Evolutionary conservation across 2,797 vertebrate species (phyloP), one percentile per base, ranked within the genome.

Genomic region (Momotus momota): DNA sequence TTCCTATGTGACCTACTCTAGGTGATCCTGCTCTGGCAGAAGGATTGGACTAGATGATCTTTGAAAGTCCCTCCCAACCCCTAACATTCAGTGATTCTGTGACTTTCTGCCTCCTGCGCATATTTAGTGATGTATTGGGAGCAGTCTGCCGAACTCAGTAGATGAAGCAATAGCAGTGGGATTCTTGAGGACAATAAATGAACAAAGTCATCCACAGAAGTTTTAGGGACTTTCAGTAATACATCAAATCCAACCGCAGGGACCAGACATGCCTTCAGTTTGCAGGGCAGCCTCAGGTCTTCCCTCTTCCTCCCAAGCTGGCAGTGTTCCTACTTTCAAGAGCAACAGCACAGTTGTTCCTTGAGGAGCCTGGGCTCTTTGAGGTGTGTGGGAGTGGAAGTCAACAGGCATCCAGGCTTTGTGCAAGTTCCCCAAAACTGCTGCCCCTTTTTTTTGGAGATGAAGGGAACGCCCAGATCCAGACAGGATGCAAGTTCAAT

Each of bases 301-400:
- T 48, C 20, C 18, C 19, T 26, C 15, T 17, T 49, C 27, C 43
- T 45, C 41, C 26, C 26, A 26, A 0, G 6, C 1, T 4, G 19
- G 19, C 15, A n/a, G 21, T 4, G 31, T 12, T 1, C 6, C 0
- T 10, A 31, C n/a, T 61, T 57, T 18, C 46, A 23, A 10, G 54
- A 3, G 33, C 10, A 7, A 6, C 25, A n/a, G 35, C 1, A 1
- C 4, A 18, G 23, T 10, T 15, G 20, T 48, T 69, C 27, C 2
- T 31, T 14, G 20, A 20, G 21, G 77, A 57, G 29, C 57, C 66
- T 20, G 49, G 31, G 11, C 7, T 60, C 31, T 21, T 64, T 0
- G 0, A 16, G 23, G 4, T 7, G 7, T 3, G 20, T 61, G 22
- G 29, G 58, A 78, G 52, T 27, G 22, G 29, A 62, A 78, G 52